Evolutionary conservation across 2,113 vertebrate genomes (phyloP).

Genomic region (Oenanthe oenanthe): DNA sequence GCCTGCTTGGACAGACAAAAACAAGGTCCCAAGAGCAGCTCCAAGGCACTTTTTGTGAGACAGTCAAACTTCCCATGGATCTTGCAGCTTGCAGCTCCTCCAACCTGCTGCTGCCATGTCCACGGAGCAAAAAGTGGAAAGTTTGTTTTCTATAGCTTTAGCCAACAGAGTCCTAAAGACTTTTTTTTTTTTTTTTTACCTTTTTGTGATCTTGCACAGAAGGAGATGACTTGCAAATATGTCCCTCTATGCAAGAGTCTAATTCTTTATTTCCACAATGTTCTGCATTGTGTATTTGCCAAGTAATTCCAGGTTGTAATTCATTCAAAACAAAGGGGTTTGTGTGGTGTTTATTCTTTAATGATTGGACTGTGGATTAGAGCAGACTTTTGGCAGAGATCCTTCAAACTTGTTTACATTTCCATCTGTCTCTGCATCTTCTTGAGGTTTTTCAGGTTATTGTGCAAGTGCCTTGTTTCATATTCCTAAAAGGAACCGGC

Average conservation of each 20-base stretch:
- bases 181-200: neutral
- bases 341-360: conserved; percentile 60
- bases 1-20: neutral
- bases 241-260: neutral
- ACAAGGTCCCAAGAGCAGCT: neutral
- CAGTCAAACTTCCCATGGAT: neutral
- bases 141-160: neutral
- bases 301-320: conserved; percentile 64
- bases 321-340: conserved; percentile 58
- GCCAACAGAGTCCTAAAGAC: neutral
- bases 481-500: neutral
- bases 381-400: conserved; percentile 63
- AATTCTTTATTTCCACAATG: conserved; percentile 4
- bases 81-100: neutral
- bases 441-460: conserved; percentile 45
- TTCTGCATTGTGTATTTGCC: conserved; percentile 49
- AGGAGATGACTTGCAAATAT: conserved; percentile 63
- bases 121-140: neutral
- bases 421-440: conserved; percentile 67
- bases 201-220: conserved; percentile 40
- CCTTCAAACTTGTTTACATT: conserved; percentile 67
- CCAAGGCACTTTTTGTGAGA: neutral
- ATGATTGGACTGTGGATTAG: conserved; percentile 61
- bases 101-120: neutral
- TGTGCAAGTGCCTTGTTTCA: neutral